A percentile compares a stretch with the other conserved stretches of the same genome.
Conservation (phyloP, 2,113 vertebrate genomes). For the Microcebus murinus region DNA sequence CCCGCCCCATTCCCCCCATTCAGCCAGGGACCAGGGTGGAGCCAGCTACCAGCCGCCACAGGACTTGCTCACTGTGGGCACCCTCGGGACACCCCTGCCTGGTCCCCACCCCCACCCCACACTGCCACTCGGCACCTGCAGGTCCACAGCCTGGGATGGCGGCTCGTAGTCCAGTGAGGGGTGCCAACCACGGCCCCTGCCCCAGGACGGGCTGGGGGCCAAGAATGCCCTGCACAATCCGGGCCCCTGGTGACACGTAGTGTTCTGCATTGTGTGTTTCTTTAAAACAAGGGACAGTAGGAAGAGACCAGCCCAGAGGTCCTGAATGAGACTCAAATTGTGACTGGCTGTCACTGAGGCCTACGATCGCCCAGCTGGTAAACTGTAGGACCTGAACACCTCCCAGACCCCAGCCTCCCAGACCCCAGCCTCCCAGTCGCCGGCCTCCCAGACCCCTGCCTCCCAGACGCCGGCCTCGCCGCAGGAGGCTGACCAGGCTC, state of each 20-base stretch:
- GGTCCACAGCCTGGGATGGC: background rate
- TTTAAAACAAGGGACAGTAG: background rate
- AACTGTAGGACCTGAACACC: background rate
- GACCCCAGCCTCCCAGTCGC: no score
- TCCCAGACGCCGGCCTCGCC: background rate
- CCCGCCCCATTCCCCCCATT: background rate
- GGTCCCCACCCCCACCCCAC: background rate
- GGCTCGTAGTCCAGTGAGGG: background rate
- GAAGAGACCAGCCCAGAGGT: background rate
- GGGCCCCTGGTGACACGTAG: rapidly evolving
- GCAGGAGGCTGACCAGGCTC: background rate
- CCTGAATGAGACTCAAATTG: no score
- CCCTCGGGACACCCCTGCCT: background rate
- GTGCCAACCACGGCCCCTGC: no score
- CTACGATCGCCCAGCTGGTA: background rate
- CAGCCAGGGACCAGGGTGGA: background rate
- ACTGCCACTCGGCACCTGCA: rapidly evolving
- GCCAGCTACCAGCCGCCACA: background rate
- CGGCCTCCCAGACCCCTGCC: no score
- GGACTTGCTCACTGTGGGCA: rapidly evolving
- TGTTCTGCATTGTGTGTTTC: background rate
- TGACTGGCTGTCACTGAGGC: background rate
- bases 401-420: background rate
- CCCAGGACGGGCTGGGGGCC: no score
- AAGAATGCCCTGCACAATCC: rapidly evolving